phyloP scores from a whole-genome alignment of 2,888 invertebrate species.

The Amphipyra tragopoginis region DNA sequence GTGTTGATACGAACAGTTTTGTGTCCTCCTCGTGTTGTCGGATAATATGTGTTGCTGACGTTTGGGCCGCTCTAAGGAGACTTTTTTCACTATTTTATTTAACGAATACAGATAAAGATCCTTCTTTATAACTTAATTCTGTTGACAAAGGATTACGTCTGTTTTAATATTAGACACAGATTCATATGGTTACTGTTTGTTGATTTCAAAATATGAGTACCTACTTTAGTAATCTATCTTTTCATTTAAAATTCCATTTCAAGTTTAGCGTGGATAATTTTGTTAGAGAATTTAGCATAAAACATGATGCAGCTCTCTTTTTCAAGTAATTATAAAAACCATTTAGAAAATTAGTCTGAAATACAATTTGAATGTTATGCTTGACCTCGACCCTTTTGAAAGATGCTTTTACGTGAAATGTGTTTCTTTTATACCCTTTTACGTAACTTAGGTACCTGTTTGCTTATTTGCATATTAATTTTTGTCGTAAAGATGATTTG shows the following conservation, averaged over 20 bases:
- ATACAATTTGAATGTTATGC: constrained; percentile 27
- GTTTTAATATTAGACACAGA: constrained; percentile 1
- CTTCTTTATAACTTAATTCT: constrained; percentile 39
- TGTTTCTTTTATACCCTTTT: background rate
- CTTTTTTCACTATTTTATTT: constrained; percentile 48
- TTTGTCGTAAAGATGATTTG: too few relatives aligned
- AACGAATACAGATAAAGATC: constrained; percentile 48
- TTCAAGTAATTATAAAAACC: constrained; percentile 8
- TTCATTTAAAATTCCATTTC: background rate
- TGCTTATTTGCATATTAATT: too few relatives aligned
- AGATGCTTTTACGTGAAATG: constrained; percentile 1
- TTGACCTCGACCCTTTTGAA: constrained; percentile 7
- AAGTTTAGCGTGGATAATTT: constrained; percentile 2
- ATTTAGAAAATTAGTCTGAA: constrained; percentile 23
- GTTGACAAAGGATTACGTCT: constrained; percentile 20
- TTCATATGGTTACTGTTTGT: constrained; percentile 1
- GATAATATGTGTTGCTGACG: constrained; percentile 70
- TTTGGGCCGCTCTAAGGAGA: constrained; percentile 49
- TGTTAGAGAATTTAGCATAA: background rate
- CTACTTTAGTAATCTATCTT: too few relatives aligned
- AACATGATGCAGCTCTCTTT: constrained; percentile 4
- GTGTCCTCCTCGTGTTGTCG: constrained; percentile 70
- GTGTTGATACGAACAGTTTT: constrained; percentile 76
- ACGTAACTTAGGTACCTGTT: too few relatives aligned
- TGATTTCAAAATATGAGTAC: background rate